phyloP scores from a whole-genome alignment of 2,797 vertebrate genomes.

The Champsocephalus esox region DNA sequence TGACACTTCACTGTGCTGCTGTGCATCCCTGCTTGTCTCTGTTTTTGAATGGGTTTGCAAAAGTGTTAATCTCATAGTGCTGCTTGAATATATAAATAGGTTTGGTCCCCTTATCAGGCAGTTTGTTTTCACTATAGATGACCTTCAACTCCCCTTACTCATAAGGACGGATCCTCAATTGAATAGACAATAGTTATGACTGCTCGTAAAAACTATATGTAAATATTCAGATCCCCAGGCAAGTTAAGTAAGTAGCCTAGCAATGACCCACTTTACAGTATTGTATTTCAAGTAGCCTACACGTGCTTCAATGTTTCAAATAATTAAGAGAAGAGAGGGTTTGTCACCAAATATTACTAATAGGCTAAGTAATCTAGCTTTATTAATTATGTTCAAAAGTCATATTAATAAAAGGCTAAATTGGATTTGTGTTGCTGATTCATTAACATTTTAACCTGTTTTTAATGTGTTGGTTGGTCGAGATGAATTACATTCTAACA shows the following conservation, averaged over 20 bases:
- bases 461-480: not conserved
- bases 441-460: not conserved
- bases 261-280: not conserved
- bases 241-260: not conserved
- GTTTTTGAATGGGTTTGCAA: constrained; percentile 55
- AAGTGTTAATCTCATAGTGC: constrained; percentile 20
- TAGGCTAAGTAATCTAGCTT: not conserved
- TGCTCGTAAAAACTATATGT: too few species aligned
- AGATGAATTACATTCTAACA: not conserved
- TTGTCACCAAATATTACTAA: not conserved
- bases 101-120: constrained; percentile 62
- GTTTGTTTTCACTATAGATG: constrained; percentile 10
- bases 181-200: too few species aligned
- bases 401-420: not conserved
- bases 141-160: not conserved
- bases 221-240: too few species aligned
- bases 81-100: constrained; percentile 64
- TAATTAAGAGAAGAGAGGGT: not conserved
- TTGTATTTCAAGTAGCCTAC: not conserved
- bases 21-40: not conserved
- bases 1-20: constrained; percentile 15
- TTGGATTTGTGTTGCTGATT: not conserved
- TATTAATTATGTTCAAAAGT: not conserved
- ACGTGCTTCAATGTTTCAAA: not conserved
- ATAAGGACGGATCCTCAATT: too few species aligned